Conservation (phyloP, 2,888 invertebrate species). For the Peribatodes rhomboidaria region DNA sequence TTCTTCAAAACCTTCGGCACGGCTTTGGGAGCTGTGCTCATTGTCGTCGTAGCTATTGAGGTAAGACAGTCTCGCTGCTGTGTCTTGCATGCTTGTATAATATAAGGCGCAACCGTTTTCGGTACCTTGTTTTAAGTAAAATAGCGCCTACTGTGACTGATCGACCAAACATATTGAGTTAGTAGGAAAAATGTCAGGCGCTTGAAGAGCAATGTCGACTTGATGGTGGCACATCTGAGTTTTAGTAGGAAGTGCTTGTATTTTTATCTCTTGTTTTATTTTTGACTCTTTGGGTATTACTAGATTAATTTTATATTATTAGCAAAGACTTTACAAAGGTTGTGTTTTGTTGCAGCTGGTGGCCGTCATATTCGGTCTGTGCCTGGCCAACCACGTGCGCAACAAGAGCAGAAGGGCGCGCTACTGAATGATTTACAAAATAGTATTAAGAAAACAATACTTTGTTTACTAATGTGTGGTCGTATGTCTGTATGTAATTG, state of each 20-base stretch:
- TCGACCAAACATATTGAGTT: too few species aligned
- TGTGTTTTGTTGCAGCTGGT: conserved; percentile 83
- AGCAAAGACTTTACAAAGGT: not conserved
- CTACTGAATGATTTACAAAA: conserved; percentile 58
- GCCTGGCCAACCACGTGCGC: conserved; percentile 93
- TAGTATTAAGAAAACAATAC: conserved; percentile 22
- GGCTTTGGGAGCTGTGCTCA: conserved; percentile 87
- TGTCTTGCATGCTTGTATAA: not conserved
- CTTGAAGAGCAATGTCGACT: too few species aligned
- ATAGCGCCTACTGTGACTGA: too few species aligned
- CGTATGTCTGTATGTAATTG: not conserved
- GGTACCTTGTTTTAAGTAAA: too few species aligned
- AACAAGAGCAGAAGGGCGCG: conserved; percentile 89
- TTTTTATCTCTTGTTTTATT: too few species aligned
- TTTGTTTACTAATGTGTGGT: not conserved
- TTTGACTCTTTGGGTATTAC: too few species aligned
- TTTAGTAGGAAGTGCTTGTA: too few species aligned
- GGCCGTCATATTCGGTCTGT: conserved; percentile 94
- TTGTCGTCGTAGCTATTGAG: conserved; percentile 89
- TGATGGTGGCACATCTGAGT: too few species aligned
- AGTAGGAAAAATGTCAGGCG: too few species aligned
- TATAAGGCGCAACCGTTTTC: too few species aligned
- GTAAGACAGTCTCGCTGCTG: conserved; percentile 65
- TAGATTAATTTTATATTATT: too few species aligned
- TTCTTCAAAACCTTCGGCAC: conserved; percentile 79